Conservation (phyloP, 2,888 invertebrate species). For the Caenorhabditis drosophilae region DNA sequence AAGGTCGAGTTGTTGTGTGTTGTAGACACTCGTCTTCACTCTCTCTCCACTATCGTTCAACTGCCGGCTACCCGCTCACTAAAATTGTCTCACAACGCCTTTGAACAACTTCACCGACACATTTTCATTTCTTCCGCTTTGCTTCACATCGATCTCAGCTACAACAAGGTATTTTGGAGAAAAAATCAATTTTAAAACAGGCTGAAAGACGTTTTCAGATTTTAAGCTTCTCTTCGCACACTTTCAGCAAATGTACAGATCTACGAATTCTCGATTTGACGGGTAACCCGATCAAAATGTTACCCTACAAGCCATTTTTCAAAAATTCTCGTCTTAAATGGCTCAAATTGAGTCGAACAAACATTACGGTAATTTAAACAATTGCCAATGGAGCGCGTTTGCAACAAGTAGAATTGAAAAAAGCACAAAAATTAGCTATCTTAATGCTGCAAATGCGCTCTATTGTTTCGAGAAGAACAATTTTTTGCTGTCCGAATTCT, state of each 20-base stretch:
- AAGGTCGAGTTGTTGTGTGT: background rate
- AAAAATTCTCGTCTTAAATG: slow-evolving; percentile 51
- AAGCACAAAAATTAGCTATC: background rate
- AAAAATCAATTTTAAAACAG: background rate
- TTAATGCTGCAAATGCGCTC: too few relatives aligned
- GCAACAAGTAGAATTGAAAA: background rate
- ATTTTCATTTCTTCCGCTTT: slow-evolving; percentile 42
- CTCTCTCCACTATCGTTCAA: slow-evolving; percentile 47
- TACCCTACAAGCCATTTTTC: slow-evolving; percentile 56
- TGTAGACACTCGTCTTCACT: slow-evolving; percentile 46
- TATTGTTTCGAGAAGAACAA: too few relatives aligned
- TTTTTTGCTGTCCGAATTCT: too few relatives aligned
- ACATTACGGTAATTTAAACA: slow-evolving; percentile 39
- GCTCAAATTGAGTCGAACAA: slow-evolving; percentile 52
- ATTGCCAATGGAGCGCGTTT: background rate
- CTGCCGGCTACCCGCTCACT: slow-evolving; percentile 40
- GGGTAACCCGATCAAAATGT: slow-evolving; percentile 46
- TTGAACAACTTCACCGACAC: slow-evolving; percentile 44
- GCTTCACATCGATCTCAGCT: slow-evolving; percentile 53
- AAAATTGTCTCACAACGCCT: slow-evolving; percentile 49
- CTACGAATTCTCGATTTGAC: slow-evolving; percentile 56
- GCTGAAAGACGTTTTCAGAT: slow-evolving; percentile 45
- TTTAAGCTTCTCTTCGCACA: slow-evolving; percentile 47
- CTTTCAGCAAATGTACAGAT: slow-evolving; percentile 52
- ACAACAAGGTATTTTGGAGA: slow-evolving; percentile 49